Evolutionary conservation across 2,888 invertebrate species (phyloP).

Genomic region (Tubulanus polymorphus): DNA sequence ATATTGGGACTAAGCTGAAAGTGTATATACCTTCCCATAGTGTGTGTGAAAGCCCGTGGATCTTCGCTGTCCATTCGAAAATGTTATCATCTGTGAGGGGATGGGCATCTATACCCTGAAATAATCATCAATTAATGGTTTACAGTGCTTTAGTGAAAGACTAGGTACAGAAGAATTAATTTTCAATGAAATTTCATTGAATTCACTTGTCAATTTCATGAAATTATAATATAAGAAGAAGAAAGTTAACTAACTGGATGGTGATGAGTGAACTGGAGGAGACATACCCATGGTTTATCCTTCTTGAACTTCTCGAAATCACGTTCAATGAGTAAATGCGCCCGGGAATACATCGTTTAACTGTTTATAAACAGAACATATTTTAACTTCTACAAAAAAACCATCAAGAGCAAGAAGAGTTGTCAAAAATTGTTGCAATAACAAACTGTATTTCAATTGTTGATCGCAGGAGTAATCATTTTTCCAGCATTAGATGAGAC

Average conservation of each 20-base stretch:
- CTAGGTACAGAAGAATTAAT: too few relatives aligned
- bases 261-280: not conserved
- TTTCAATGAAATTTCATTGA: too few relatives aligned
- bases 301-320: slow-evolving; percentile 32
- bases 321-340: slow-evolving; percentile 42
- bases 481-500: too few relatives aligned
- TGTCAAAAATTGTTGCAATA: too few relatives aligned
- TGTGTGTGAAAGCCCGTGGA: slow-evolving; percentile 36
- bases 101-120: slow-evolving; percentile 41
- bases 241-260: not conserved
- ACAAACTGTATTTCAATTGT: too few relatives aligned
- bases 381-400: too few relatives aligned
- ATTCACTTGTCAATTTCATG: too few relatives aligned
- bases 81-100: slow-evolving; percentile 40
- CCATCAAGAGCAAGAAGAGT: too few relatives aligned
- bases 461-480: too few relatives aligned
- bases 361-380: too few relatives aligned
- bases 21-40: slow-evolving; percentile 43
- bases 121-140: too few relatives aligned
- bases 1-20: not conserved
- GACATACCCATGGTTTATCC: slow-evolving; percentile 37
- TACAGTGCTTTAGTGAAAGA: too few relatives aligned
- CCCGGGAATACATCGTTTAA: slow-evolving; percentile 47
- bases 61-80: slow-evolving; percentile 49
- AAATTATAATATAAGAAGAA: not conserved